A percentile compares a stretch with the other conserved stretches of the same genome.
These are phyloP conservation scores for Aurelia aurita complex sp. Pacific DNA, from an alignment of 30 jellyfish, hydroid and myxozoan genomes.

Conservation along the genomic window DNA sequence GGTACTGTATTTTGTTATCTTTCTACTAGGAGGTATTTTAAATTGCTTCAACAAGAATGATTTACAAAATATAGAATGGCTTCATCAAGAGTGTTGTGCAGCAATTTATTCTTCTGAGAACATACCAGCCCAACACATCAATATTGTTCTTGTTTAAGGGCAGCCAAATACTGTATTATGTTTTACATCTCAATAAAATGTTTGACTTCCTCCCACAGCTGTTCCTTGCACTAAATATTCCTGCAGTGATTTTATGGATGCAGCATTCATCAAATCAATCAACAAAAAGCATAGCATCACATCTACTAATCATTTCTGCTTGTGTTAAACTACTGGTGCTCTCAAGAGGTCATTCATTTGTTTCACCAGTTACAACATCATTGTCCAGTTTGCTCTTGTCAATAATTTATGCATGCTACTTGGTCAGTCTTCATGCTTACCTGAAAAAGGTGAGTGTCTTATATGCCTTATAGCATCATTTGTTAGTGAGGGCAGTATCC, in stretches of 20 bases:
- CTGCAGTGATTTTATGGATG: conserved; percentile 32
- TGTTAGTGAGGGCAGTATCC: too few relatives aligned
- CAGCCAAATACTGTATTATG: not conserved
- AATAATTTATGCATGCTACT: not conserved
- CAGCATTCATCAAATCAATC: not conserved
- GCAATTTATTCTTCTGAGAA: too few relatives aligned
- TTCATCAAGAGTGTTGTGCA: too few relatives aligned
- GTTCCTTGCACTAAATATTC: conserved; percentile 24
- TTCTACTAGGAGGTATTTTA: too few relatives aligned
- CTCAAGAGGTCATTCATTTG: conserved; percentile 14
- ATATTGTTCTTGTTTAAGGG: conserved; percentile 7
- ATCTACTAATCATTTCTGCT: not conserved
- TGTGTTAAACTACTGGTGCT: conserved; percentile 33
- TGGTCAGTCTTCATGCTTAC: not conserved
- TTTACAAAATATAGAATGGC: too few relatives aligned
- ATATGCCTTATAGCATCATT: too few relatives aligned
- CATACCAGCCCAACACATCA: too few relatives aligned
- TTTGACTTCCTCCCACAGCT: conserved; percentile 9
- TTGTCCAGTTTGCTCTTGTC: conserved; percentile 14
- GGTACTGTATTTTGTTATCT: too few relatives aligned
- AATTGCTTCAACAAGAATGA: too few relatives aligned
- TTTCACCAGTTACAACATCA: conserved; percentile 4
- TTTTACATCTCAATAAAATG: not conserved
- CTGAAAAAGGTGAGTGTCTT: conserved; percentile 16
- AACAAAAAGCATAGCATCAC: not conserved